Evolutionary conservation across 2,888 invertebrate genomes (phyloP).

Genomic region (Cheilosia pagana): DNA sequence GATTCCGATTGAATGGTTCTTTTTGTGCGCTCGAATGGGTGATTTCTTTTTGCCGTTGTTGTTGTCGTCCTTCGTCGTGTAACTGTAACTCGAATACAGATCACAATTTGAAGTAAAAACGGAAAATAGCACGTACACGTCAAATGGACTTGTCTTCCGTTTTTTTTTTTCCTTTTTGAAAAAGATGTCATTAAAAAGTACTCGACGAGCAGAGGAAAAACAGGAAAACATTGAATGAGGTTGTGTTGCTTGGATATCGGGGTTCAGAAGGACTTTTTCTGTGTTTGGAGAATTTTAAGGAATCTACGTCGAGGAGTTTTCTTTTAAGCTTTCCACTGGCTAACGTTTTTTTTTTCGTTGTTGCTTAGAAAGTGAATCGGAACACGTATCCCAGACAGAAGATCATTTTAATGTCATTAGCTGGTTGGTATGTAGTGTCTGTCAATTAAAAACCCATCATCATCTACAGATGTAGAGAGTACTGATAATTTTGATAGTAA

Average conservation of each 20-base stretch:
- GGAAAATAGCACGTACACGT: conserved; percentile 70
- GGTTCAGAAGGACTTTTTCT: background rate
- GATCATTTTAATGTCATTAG: conserved; percentile 63
- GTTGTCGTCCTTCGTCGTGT: background rate
- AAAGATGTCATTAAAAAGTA: conserved; percentile 72
- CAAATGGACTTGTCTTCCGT: conserved; percentile 64
- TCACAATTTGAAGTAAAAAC: conserved; percentile 58
- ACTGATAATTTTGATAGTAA: background rate
- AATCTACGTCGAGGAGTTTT: conserved; percentile 1
- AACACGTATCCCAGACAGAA: conserved; percentile 41
- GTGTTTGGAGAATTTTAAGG: conserved; percentile 1
- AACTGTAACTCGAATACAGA: conserved; percentile 45
- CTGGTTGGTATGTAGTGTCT: conserved; percentile 1
- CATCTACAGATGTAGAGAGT: background rate
- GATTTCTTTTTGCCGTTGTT: conserved; percentile 3
- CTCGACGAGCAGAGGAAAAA: conserved; percentile 50
- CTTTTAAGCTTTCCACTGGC: conserved; percentile 16
- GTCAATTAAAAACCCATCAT: conserved; percentile 54
- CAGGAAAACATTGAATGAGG: conserved; percentile 54
- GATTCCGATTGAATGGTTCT: conserved; percentile 71
- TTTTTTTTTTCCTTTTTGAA: conserved; percentile 36
- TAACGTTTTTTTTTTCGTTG: conserved; percentile 20
- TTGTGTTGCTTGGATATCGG: conserved; percentile 19
- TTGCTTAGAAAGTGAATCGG: background rate
- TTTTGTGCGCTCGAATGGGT: conserved; percentile 30